phyloP scores from a whole-genome alignment of 2,797 vertebrate genomes.

The Scyliorhinus canicula region DNA sequence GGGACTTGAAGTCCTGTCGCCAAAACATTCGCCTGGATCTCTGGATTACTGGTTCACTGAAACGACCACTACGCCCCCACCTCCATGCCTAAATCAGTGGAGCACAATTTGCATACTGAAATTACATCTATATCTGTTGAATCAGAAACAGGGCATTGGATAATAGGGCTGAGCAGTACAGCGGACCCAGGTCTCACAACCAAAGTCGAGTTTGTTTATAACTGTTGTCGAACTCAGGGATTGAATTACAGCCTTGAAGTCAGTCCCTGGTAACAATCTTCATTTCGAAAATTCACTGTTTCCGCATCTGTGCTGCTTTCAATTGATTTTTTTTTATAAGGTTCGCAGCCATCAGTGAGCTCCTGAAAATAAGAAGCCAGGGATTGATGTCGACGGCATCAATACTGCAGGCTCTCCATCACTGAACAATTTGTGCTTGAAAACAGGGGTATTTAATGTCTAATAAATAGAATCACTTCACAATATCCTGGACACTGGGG shows the following conservation, averaged over 20 bases:
- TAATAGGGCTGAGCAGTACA: not conserved
- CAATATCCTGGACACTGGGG: not conserved
- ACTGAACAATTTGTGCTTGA: not conserved
- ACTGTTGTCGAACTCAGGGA: not conserved
- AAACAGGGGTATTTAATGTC: not conserved
- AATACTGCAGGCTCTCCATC: not conserved
- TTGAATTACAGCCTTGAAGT: conserved; percentile 18
- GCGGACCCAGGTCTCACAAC: not conserved
- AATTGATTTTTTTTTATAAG: not conserved
- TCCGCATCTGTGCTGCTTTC: not conserved
- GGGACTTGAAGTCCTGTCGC: too few relatives aligned
- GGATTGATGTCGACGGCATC: not conserved
- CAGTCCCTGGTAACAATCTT: not conserved
- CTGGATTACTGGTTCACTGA: too few relatives aligned
- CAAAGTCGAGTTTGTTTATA: conserved; percentile 14
- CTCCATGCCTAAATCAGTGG: not conserved
- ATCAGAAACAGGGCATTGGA: not conserved
- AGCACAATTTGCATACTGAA: not conserved
- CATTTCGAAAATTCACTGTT: not conserved
- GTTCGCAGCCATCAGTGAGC: not conserved
- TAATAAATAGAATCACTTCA: not conserved
- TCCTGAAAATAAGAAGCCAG: not conserved
- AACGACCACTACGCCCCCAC: too few relatives aligned
- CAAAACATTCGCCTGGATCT: too few relatives aligned
- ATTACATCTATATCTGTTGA: not conserved